phyloP scores from a whole-genome alignment of 1,140 invertebrate genomes.

The Panonychus citri region DNA sequence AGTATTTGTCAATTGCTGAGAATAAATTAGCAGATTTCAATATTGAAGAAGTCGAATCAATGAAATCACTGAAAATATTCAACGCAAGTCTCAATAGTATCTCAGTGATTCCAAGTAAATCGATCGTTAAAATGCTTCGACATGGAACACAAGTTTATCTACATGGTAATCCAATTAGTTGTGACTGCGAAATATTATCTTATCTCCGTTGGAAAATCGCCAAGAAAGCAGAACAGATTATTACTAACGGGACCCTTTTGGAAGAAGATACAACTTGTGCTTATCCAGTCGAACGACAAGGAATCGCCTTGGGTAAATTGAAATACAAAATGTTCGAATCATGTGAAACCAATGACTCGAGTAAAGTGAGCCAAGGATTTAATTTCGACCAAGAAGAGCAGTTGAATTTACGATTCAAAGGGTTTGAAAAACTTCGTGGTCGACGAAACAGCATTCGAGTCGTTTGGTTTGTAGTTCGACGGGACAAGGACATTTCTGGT shows the following conservation, averaged over 20 bases:
- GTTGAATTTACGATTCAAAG: neutral
- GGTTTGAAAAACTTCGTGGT: conserved; percentile 3
- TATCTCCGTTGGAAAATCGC: neutral
- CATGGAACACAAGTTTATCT: neutral
- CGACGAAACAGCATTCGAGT: neutral
- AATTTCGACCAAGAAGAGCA: neutral
- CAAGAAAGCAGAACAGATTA: neutral
- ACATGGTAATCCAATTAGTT: neutral
- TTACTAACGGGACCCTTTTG: neutral
- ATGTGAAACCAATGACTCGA: neutral
- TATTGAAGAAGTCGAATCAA: neutral
- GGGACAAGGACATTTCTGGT: conserved; percentile 1
- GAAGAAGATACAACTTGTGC: neutral
- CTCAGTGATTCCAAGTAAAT: neutral
- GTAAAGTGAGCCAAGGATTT: neutral
- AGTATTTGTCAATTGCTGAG: neutral
- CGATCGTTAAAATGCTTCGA: neutral
- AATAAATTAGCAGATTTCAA: neutral
- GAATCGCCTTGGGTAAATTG: neutral
- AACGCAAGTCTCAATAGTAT: neutral
- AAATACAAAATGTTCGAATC: neutral
- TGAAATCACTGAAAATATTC: neutral
- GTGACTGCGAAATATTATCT: neutral
- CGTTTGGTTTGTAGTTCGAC: conserved; percentile 6
- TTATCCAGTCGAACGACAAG: neutral